Percentiles rank a stretch among this genome's conserved stretches.
These are phyloP conservation scores for Otocyon megalotis DNA, from an alignment of 2,113 vertebrate species.

Conservation along the genomic window DNA sequence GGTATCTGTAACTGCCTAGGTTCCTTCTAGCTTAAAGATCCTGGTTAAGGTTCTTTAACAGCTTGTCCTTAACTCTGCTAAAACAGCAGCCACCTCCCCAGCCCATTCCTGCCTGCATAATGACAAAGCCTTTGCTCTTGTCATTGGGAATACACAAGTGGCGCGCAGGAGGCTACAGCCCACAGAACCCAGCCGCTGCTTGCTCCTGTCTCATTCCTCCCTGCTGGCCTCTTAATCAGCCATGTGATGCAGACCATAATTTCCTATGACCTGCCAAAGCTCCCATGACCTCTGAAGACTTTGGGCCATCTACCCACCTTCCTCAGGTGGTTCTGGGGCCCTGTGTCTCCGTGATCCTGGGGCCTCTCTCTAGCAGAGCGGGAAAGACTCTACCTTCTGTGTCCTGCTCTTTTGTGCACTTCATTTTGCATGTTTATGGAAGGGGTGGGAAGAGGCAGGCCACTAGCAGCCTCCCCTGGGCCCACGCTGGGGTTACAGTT, in stretches of 20 bases:
- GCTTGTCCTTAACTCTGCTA: not conserved
- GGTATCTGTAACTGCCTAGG: not conserved
- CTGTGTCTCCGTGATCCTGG: not conserved
- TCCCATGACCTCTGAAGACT: not conserved
- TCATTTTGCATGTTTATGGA: fast-evolving
- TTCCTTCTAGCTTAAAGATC: not conserved
- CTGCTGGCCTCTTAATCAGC: not conserved
- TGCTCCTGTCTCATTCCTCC: not conserved
- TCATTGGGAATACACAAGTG: not conserved
- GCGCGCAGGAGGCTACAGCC: not conserved
- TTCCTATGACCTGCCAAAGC: not conserved
- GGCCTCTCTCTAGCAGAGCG: not conserved
- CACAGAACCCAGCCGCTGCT: not conserved
- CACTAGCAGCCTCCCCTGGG: not conserved
- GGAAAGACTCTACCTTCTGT: not conserved
- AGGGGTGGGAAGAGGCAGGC: not conserved
- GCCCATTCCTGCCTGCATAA: not conserved
- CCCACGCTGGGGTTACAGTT: no score
- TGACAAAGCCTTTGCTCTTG: not conserved
- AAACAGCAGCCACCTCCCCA: not conserved
- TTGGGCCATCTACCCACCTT: not conserved
- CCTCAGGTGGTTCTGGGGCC: not conserved
- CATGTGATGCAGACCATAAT: fast-evolving
- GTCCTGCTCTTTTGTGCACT: not conserved
- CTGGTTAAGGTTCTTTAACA: not conserved